These are phyloP conservation scores for Pycnomerus fuliginosus DNA, from an alignment of 2,888 invertebrate species.

Conservation along the genomic window DNA sequence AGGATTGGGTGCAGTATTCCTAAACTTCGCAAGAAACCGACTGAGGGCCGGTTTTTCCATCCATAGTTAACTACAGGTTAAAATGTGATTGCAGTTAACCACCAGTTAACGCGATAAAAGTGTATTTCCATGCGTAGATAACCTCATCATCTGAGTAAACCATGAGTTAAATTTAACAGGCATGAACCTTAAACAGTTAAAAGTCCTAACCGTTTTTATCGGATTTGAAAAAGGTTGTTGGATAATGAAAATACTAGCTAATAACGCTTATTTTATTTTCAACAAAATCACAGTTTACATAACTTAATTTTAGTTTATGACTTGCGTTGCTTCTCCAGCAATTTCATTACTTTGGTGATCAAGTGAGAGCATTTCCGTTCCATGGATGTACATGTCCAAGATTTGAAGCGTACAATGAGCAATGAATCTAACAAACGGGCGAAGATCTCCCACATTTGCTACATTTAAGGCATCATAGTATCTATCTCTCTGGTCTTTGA, in stretches of 20 bases:
- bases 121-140: not conserved
- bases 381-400: slow-evolving; percentile 44
- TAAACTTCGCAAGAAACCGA: no score
- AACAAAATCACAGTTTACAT: no score
- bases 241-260: no score
- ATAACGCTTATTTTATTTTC: no score
- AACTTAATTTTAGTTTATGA: no score
- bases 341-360: slow-evolving; percentile 13
- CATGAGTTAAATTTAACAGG: not conserved
- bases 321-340: no score
- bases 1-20: no score
- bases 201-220: no score
- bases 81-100: not conserved
- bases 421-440: slow-evolving; percentile 95
- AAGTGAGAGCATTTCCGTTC: slow-evolving; percentile 29
- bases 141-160: not conserved
- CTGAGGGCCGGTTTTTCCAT: not conserved
- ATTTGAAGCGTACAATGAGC: slow-evolving; percentile 74
- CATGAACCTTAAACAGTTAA: no score
- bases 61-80: not conserved
- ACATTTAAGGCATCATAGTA: slow-evolving; percentile 88
- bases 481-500: slow-evolving; percentile 79
- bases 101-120: not conserved
- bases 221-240: no score
- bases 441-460: slow-evolving; percentile 91